Base-by-base conservation (phyloP, 2,888 invertebrate genomes). In the Tuberolachnus salignus region DNA sequence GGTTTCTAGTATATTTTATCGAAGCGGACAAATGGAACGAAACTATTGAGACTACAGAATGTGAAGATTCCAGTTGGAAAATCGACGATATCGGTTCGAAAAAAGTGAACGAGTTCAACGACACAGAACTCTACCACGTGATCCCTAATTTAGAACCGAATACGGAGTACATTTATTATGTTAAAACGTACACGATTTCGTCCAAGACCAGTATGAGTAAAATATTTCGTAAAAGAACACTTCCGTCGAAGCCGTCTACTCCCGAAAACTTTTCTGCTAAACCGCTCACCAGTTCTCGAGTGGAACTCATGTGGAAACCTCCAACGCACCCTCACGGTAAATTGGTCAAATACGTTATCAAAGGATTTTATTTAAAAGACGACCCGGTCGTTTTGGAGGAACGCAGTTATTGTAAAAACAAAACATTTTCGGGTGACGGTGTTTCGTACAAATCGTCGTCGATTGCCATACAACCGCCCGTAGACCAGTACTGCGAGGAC, bases 111-210 rank as follows among this genome's bases (percentile, higher is more conserved):
- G 34, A 34, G 6, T 4, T 6, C 34, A 71, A 64, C 16, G 80
- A 59, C n/a, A 72, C 80, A 69, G 23, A 75, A 74, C 71, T 74
- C 1, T 21, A 59, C 19, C 59, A 80, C 46, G 63, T 80, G n/a
- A 66, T 86, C n/a, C 83, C 85, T 0, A 85, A 88, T 64, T 85
- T 94, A 21, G 86, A 89, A 81, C 91, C 92, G 0, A 89, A 88
- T 84, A 92, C 92, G 0, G 88, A 88, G 64, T 95, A 95, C 85
- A 92, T 91, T 0, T 89, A 89, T 80, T 92, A 92, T 84, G 89
- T 95, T 14, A 90, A 91, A 84, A 91, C 91, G 0, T 89, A 90
- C 82, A 88, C 87, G 1, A 85, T 88, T 14, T 85, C 86, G 2
- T 84, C 84, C 13, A 82, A 82, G 44, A 82, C 82, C 10, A 88